A percentile compares a stretch with the other conserved stretches of the same genome.
These are phyloP conservation scores for Rhabdomys pumilio DNA, from an alignment of 2,797 vertebrate species.

Conservation along the genomic window DNA sequence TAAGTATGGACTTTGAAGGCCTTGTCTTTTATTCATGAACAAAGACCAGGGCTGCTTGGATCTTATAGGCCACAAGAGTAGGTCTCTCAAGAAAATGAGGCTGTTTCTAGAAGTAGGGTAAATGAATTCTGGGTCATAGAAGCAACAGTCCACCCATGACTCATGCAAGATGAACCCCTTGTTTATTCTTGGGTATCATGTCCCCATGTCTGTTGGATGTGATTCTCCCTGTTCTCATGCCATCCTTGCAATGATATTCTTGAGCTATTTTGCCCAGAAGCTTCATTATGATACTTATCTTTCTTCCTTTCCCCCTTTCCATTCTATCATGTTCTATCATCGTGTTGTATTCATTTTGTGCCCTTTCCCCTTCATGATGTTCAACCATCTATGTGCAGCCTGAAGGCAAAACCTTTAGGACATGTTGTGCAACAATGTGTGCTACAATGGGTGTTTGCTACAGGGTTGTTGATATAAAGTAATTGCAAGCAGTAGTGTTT, in stretches of 20 bases:
- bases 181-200: not conserved
- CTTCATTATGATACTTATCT: not conserved
- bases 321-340: slow-evolving; percentile 29
- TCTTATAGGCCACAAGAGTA: not conserved
- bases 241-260: not conserved
- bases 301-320: not conserved
- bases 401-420: not conserved
- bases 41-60: not conserved
- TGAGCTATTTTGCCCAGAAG: not conserved
- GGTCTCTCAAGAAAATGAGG: not conserved
- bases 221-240: not conserved
- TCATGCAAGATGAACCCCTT: not conserved
- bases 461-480: slow-evolving; percentile 33
- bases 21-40: not conserved
- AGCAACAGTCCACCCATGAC: not conserved
- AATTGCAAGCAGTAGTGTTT: slow-evolving; percentile 48
- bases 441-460: not conserved
- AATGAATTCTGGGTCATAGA: not conserved
- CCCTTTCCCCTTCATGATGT: slow-evolving; percentile 3
- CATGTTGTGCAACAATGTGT: not conserved
- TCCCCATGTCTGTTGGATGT: not conserved
- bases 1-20: not conserved
- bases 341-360: not conserved
- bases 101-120: not conserved
- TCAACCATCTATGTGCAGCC: not conserved